Evolutionary conservation across 1,140 invertebrate genomes (phyloP).

Genomic region (Rhopalosiphum padi): DNA sequence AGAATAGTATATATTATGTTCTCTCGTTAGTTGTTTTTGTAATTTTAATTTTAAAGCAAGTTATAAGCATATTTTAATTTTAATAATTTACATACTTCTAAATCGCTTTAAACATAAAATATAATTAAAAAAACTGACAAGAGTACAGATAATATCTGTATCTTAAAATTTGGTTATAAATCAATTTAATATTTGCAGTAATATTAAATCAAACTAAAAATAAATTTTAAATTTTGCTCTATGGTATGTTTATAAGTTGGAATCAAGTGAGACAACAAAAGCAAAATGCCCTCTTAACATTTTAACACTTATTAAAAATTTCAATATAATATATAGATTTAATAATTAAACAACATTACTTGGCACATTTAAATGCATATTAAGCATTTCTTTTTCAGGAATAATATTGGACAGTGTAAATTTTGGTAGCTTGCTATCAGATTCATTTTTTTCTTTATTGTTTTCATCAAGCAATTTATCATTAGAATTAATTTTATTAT

Average conservation of each 20-base stretch:
- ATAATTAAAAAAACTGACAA: not conserved
- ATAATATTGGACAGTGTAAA: not conserved
- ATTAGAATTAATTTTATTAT: not conserved
- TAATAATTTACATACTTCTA: not conserved
- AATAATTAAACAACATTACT: constrained; percentile 27
- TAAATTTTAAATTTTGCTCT: not conserved
- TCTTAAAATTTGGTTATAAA: not conserved
- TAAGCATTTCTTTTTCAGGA: not conserved
- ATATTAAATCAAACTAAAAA: not conserved
- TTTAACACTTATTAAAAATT: not conserved
- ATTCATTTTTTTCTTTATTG: not conserved
- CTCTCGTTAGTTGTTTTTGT: not conserved
- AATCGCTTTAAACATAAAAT: not conserved
- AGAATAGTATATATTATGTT: not conserved
- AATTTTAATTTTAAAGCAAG: not conserved
- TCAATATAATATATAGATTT: not conserved
- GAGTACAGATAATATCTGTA: not conserved
- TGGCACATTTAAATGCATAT: not conserved
- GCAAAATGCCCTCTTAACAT: not conserved
- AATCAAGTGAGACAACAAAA: not conserved
- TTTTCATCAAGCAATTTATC: not conserved
- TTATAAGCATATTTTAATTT: not conserved
- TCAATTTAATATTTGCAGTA: not conserved
- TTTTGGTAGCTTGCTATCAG: not conserved
- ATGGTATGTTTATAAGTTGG: not conserved